Conservation (phyloP, 2,113 vertebrate genomes). For the Atlantisia rogersi region DNA sequence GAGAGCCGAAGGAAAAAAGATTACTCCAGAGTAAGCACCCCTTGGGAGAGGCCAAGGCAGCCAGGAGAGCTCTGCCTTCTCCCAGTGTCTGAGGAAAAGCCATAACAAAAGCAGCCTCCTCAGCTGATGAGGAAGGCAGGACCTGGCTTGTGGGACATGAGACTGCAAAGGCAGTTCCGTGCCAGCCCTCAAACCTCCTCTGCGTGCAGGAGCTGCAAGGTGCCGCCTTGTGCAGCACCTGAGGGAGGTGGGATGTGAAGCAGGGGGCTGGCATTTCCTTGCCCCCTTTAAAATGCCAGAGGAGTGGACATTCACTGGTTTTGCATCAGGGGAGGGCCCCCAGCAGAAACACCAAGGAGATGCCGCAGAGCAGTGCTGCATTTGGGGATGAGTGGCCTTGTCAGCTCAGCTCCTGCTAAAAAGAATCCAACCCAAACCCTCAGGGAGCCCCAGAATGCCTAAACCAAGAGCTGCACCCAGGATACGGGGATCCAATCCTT, state of each 20-base stretch:
- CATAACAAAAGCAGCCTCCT: background rate
- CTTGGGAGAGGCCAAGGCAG: background rate
- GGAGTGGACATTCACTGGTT: background rate
- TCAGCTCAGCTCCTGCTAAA: background rate
- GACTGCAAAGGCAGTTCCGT: background rate
- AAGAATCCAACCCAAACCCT: background rate
- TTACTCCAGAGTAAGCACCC: background rate
- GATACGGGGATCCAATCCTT: background rate
- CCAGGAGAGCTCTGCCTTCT: background rate
- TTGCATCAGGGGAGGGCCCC: background rate
- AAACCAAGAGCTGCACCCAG: background rate
- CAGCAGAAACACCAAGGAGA: background rate
- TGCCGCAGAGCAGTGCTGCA: background rate
- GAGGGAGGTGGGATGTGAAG: background rate
- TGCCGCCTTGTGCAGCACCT: rapidly evolving
- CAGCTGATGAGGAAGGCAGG: background rate
- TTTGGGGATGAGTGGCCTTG: background rate
- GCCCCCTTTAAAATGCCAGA: background rate
- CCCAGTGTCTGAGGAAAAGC: background rate
- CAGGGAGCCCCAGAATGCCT: background rate
- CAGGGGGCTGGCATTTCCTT: background rate
- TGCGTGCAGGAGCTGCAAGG: no score
- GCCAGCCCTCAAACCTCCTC: background rate
- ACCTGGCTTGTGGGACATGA: rapidly evolving
- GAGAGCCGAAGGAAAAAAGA: background rate